Evolutionary conservation across 1,140 invertebrate genomes (phyloP), one percentile per base, ranked within the genome.

Genomic region (Sycophila sp.): DNA sequence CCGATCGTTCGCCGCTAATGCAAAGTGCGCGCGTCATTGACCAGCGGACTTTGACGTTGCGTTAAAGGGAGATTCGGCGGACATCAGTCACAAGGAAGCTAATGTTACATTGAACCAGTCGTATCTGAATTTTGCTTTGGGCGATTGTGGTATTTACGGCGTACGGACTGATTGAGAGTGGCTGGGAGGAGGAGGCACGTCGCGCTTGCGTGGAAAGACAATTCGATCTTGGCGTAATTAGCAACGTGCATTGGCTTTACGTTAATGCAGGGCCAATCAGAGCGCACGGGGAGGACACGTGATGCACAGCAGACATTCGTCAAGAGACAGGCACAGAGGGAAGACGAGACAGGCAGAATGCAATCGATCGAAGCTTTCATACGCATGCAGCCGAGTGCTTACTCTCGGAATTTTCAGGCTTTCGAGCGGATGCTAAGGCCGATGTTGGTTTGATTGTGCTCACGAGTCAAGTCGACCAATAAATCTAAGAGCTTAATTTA

Each of bases 171-270:
- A 47, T 47, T 47, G n/a, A n/a, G n/a, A n/a, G n/a, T n/a, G n/a
- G n/a, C n/a, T n/a, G n/a, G n/a, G n/a, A n/a, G n/a, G n/a, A n/a
- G n/a, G n/a, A n/a, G n/a, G n/a, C n/a, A n/a, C n/a, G n/a, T n/a
- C n/a, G n/a, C n/a, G n/a, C n/a, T n/a, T n/a, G n/a, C n/a, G n/a
- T n/a, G n/a, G n/a, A n/a, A n/a, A n/a, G n/a, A n/a, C 17, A 51
- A 62, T 47, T 22, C 7, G 28, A 28, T 22, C 59, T 51, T 32
- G 19, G 45, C 24, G 45, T 63, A 63, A 63, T 63, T 63, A 63
- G 30, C 45, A 30, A 49, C 3, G 15, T 45, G 30, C 42, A 4
- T 24, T 13, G 2, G 28, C 30, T 8, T 19, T 24, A 10, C 36
- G 42, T 34, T 40, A 13, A 42, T 11, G 26, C 19, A 53, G 17